Conservation (phyloP, 2,113 vertebrate genomes). For the Boleophthalmus pectinirostris region DNA sequence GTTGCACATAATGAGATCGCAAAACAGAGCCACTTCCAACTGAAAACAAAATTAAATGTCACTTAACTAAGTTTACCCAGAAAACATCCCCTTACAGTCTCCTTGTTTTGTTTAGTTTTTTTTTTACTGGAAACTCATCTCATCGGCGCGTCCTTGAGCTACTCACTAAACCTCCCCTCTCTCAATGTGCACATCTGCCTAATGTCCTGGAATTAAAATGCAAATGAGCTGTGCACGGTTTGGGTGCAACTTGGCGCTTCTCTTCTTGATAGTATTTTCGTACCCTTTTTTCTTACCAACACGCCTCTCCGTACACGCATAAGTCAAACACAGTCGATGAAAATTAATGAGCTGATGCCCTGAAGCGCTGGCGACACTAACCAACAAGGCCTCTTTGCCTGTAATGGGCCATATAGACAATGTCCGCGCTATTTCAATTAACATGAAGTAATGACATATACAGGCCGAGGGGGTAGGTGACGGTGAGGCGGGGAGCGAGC, state of each 20-base stretch:
- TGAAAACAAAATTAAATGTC: slow-evolving; percentile 17
- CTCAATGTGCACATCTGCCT: slow-evolving; percentile 68
- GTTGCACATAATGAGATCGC: slow-evolving; percentile 1
- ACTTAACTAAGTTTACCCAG: slow-evolving; percentile 28
- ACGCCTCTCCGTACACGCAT: slow-evolving; percentile 20
- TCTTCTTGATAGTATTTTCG: slow-evolving; percentile 26
- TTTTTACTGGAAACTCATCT: slow-evolving; percentile 21
- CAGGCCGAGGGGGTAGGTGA: slow-evolving; percentile 38
- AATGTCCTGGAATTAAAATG: slow-evolving; percentile 75
- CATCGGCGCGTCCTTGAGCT: slow-evolving; percentile 66
- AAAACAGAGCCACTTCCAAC: not conserved
- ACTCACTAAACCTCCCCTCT: slow-evolving; percentile 43
- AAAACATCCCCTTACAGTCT: slow-evolving; percentile 16
- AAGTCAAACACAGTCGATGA: slow-evolving; percentile 58
- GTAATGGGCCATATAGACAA: slow-evolving; percentile 67
- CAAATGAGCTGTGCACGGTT: slow-evolving; percentile 66
- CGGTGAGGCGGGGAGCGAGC: slow-evolving; percentile 41
- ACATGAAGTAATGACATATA: slow-evolving; percentile 57
- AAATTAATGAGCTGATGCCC: slow-evolving; percentile 57
- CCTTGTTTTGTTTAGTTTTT: slow-evolving; percentile 17
- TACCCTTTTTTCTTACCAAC: not conserved
- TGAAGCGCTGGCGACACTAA: slow-evolving; percentile 52
- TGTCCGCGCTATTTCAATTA: slow-evolving; percentile 70
- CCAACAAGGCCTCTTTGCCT: slow-evolving; percentile 50
- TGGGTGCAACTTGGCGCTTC: slow-evolving; percentile 37